Conservation (phyloP, 2,113 vertebrate genomes). For the Osmerus eperlanus region DNA sequence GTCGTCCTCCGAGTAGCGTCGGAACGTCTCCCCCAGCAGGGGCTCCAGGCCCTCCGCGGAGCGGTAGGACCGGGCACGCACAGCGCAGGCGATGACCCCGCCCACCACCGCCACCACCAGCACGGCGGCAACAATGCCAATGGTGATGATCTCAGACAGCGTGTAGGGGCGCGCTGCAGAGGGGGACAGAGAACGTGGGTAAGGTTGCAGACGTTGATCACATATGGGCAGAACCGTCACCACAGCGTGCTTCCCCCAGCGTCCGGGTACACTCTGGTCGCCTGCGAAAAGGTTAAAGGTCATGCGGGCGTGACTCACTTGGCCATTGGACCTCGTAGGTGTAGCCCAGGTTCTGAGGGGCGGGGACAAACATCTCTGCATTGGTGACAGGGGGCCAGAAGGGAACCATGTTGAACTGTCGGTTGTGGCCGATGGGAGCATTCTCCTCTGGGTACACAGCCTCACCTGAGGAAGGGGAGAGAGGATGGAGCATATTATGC, state of each 20-base stretch:
- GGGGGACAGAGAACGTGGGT: neutral
- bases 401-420: slow-evolving; percentile 93
- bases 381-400: slow-evolving; percentile 95
- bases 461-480: slow-evolving; percentile 68
- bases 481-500: neutral
- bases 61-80: slow-evolving; percentile 69
- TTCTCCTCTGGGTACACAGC: slow-evolving; percentile 86
- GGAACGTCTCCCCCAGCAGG: slow-evolving; percentile 83
- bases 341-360: slow-evolving; percentile 87
- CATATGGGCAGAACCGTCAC: no score
- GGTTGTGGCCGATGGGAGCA: slow-evolving; percentile 92
- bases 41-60: slow-evolving; percentile 79
- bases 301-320: slow-evolving; percentile 67
- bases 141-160: slow-evolving; percentile 85
- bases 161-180: slow-evolving; percentile 73
- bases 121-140: slow-evolving; percentile 80
- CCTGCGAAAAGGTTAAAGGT: slow-evolving; percentile 1
- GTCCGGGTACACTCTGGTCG: neutral
- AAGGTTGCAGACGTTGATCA: neutral
- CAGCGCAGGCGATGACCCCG: slow-evolving; percentile 68
- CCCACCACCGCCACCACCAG: slow-evolving; percentile 79
- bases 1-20: slow-evolving; percentile 82
- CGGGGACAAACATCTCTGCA: slow-evolving; percentile 90
- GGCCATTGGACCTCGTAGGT: slow-evolving; percentile 92
- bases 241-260: no score